Evolutionary conservation across 2,888 invertebrate species (phyloP), one percentile per base, ranked within the genome.

Genomic region (Drosophila macrospina): DNA sequence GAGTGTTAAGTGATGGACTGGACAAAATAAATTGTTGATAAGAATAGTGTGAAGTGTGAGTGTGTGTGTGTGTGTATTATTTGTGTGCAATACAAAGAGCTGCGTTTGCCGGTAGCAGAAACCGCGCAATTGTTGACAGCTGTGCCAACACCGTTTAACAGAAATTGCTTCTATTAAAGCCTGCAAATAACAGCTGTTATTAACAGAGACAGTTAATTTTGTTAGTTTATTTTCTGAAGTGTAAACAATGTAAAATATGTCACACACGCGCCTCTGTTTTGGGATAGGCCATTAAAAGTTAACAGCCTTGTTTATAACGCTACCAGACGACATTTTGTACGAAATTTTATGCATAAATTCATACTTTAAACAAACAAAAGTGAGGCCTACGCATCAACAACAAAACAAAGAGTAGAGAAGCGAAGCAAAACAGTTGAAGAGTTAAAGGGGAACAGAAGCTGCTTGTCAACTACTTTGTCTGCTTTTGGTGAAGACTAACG

Each of bases 381-480:
- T 57, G 57, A 63, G 57, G 74, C 74, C 80, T 80, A 77, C 68
- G 66, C 84, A 75, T 52, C 59, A 45, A 44, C 48, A 45, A 26
- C 61, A 44, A 36, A 48, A 37, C 13, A 30, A 65, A 50, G 26
- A 51, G 44, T 34, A 10, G 42, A n/a, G n/a, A 6, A 30, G n/a
- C n/a, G 50, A 32, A 10, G 41, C 10, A 34, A 34, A 10, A 13
- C 47, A 47, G 47, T 47, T 16, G 32, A 47, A 32, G 45, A 30
- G 16, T n/a, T 26, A 24, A 36, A 26, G 32, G 30, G 26, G 52
- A n/a, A 55, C 62, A 72, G 66, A 79, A 73, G 59, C 68, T 65
- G 83, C 52, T 76, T 86, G 86, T 83, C 86, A 86, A 80, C 80
- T 75, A 78, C 13, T 37, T 37, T 34, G 83, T 77, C 80, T 75